Conservation (phyloP, 2,797 vertebrate species). For the Anableps anableps region DNA sequence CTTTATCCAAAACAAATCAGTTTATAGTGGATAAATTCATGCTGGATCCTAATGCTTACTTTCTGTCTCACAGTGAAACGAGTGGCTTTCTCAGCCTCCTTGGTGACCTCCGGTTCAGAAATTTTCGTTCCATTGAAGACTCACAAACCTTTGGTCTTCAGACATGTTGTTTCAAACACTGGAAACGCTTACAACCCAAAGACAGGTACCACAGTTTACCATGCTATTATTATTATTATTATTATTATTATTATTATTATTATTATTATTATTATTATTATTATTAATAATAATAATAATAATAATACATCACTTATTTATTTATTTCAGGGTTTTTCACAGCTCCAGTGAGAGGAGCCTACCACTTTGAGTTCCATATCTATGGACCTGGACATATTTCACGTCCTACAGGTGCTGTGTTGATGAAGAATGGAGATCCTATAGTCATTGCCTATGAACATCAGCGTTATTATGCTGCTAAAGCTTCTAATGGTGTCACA, state of each 20-base stretch:
- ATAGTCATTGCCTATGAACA: conserved; percentile 9
- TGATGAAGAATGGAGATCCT: conserved; percentile 44
- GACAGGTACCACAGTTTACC: conserved; percentile 3
- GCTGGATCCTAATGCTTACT: not conserved
- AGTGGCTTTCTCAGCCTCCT: conserved; percentile 32
- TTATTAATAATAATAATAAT: no score
- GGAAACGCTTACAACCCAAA: conserved; percentile 28
- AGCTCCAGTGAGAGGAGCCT: conserved; percentile 21
- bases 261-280: no score
- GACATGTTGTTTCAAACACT: conserved; percentile 5
- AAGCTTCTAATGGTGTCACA: conserved; percentile 25
- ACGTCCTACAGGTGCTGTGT: rapidly evolving
- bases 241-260: no score
- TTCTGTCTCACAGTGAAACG: conserved; percentile 10
- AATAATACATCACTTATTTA: no score
- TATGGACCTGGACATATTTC: conserved; percentile 4
- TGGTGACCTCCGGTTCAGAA: not conserved
- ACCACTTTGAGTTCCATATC: conserved; percentile 40
- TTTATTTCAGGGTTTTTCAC: conserved; percentile 6
- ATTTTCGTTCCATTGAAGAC: conserved; percentile 12
- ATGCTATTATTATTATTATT: not conserved
- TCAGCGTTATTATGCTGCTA: rapidly evolving
- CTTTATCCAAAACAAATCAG: not conserved
- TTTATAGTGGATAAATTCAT: not conserved
- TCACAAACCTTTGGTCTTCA: conserved; percentile 16